phyloP scores from a whole-genome alignment of 2,113 vertebrate genomes.

The Todiramphus chloris region DNA sequence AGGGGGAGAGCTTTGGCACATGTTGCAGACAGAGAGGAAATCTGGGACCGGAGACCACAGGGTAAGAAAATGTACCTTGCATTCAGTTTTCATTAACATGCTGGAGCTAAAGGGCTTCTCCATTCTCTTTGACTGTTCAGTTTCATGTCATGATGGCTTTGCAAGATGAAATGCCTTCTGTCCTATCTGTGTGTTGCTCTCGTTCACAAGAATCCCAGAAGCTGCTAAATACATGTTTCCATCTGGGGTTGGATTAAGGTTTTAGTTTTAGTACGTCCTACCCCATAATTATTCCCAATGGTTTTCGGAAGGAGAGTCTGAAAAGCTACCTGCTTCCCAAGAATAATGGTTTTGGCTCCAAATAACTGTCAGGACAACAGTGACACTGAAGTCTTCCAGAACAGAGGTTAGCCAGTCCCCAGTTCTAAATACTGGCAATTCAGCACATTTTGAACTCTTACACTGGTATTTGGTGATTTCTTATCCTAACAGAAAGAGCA shows the following conservation, averaged over 20 bases:
- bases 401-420: neutral
- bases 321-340: neutral
- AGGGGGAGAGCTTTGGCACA: neutral
- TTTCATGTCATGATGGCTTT: neutral
- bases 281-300: neutral
- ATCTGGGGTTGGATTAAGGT: neutral
- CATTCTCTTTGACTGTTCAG: neutral
- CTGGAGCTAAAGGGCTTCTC: neutral
- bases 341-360: neutral
- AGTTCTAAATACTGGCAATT: neutral
- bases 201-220: neutral
- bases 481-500: neutral
- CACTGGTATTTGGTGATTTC: neutral
- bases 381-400: neutral
- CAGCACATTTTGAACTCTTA: neutral
- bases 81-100: neutral
- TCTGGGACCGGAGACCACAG: neutral
- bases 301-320: neutral
- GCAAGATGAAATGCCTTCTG: neutral
- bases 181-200: neutral
- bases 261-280: neutral
- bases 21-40: neutral
- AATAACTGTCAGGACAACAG: neutral
- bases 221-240: neutral
- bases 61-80: neutral